Evolutionary conservation across 1,140 invertebrate genomes (phyloP), one percentile per base, ranked within the genome.

Genomic region (Homalodisca vitripennis): DNA sequence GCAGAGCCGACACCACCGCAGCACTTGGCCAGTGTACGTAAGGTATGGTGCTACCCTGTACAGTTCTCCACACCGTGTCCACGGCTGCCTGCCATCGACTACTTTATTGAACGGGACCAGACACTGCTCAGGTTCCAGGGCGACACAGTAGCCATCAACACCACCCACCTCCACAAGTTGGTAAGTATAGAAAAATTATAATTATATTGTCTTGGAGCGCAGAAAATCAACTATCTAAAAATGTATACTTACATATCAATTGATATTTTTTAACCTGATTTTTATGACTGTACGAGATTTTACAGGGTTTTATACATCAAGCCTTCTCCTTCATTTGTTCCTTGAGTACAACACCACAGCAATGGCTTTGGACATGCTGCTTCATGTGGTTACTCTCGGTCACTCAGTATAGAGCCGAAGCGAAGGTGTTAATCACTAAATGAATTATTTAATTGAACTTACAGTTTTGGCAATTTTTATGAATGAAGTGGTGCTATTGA

Each of bases 1-100:
- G 51, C 73, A 80, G 92, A 95, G 78, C 80, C 90, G 32, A 84
- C 86, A 69, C 84, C 84, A 17, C 88, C 87, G 10, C 80, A 88
- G 17, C 86, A 78, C 22, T 81, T 85, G 26, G 82, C 89, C 53
- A 87, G 88, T 46, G 85, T 89, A 29, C 86, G 93, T 51, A 95
- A 95, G 81, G 94, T 97, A 48, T 95, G 92, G 89, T 98, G 95
- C 84, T 98, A 97, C 80, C 92, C 95, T 1, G 87, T 96, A 68
- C 94, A 97, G 82, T 93, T 97, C 81, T 88, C 90, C 24, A 85
- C 94, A 48, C 92, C 92, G 2, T 89, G 90, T 68, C 92, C 93
- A 2, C 83, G 94, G 51, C 83, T 95, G 70, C 94, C 94, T 3
- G 84, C 87, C 31, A 88, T 97, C 10, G 95, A 98, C 73, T 94